A percentile compares a stretch with the other conserved stretches of the same genome.
Conservation (phyloP, 2,888 invertebrate genomes). For the Latrodectus elegans region DNA sequence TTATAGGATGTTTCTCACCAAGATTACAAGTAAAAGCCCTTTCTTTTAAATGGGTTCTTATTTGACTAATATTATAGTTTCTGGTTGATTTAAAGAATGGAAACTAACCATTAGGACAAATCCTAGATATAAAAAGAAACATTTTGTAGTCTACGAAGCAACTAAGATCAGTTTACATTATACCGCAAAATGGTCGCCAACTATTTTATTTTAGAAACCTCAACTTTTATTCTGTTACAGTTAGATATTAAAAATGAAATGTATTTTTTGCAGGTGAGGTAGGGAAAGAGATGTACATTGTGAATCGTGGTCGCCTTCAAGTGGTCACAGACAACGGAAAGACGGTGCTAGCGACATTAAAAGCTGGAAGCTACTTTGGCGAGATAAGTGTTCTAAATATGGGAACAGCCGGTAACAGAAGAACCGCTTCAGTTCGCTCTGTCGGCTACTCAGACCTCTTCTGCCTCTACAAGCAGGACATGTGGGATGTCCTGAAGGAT, state of each 20-base stretch:
- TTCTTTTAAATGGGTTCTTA: no score
- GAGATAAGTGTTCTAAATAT: conserved; percentile 99
- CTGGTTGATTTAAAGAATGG: no score
- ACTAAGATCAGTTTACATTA: no score
- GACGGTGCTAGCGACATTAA: conserved; percentile 96
- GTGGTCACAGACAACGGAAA: conserved; percentile 96
- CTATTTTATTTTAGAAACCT: no score
- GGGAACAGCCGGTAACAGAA: conserved; percentile 99
- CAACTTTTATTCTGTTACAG: no score
- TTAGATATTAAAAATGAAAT: background rate
- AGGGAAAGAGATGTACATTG: conserved; percentile 99
- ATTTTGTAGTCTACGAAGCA: no score
- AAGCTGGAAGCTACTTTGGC: conserved; percentile 99
- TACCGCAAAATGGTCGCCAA: no score
- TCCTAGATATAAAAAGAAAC: no score
- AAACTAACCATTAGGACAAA: no score
- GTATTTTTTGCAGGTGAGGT: conserved; percentile 87
- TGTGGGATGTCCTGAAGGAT: conserved; percentile 99
- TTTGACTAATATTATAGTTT: no score
- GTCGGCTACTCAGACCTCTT: conserved; percentile 99
- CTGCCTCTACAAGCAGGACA: conserved; percentile 96
- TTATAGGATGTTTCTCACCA: no score
- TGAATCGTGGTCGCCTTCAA: conserved; percentile 94
- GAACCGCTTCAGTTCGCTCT: conserved; percentile 97
- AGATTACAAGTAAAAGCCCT: no score